Evolutionary conservation across 2,888 invertebrate genomes (phyloP), one percentile per base, ranked within the genome.

Genomic region (Nowickia ferox): DNA sequence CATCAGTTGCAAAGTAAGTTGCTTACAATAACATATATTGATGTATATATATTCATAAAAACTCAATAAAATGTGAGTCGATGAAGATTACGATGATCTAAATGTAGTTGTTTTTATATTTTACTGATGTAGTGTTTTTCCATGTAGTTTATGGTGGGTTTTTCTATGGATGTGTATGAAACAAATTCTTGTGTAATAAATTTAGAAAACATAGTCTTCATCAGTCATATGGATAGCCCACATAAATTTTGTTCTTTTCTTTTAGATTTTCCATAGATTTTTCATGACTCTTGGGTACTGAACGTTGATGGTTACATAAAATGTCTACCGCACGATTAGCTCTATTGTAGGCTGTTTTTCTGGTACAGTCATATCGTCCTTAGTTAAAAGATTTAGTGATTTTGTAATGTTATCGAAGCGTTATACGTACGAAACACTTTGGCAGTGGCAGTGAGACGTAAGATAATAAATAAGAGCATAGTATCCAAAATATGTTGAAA

Each of bases 211-310:
- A 92, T 96, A 99, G 87, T 98, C 97, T 81, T 97, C 96, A 85
- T 97, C 97, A 88, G 98, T 98, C 99, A 99, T 99, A 92, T 99
- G 99, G 90, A 99, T 98, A 86, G 99, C 99, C 99, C 99, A 99
- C 90, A 98, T 96, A 94, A 99, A 99, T 93, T 99, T 99, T 92
- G 98, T 99, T 88, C 99, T 99, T 99, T 88, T 96, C 96, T 92
- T 98, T 97, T 2, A 99, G 94, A 91, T 98, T 99, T 91, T 98
- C 98, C 99, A 99, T 99, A 17, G 98, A 98, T 93, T 99, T 98
- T 87, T 96, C 96, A 93, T 97, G 98, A 89, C 98, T 97, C 94
- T 99, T 99, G 42, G 99, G 99, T 46, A 98, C 98, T 75, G 99
- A 97, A 90, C 99, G 96, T 93, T 99, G 99, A 98, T 99, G 99